Evolutionary conservation across 2,113 vertebrate genomes (phyloP), one percentile per base, ranked within the genome.

Genomic region (Atlantisia rogersi): DNA sequence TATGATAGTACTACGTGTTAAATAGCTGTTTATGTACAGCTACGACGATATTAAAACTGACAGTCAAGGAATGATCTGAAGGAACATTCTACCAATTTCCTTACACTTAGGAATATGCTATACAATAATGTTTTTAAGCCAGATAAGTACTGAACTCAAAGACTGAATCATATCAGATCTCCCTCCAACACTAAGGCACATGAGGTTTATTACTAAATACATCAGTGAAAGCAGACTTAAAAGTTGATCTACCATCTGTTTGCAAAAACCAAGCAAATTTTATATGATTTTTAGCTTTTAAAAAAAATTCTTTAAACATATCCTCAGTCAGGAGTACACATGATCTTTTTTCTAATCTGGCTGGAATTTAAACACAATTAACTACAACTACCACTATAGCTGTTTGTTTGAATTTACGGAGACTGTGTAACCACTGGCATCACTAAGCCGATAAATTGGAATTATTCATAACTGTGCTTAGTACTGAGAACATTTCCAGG

Each of bases 221-320:
- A 95, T 77, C 78, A 90, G 63, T 88, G 46, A 93, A 95, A 91
- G 78, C 84, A 94, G 91, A 92, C 90, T 95, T 84, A 58, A 53
- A 96, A 96, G 64, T 85, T 93, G 89, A 93, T 93, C 80, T 88
- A 73, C 95, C 96, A 97, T 95, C 96, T 96, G 96, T 92, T 92
- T 95, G 80, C 69, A 93, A 94, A 97, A 95, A 69, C 35, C 86
- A 89, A 79, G 70, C 73, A 96, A 81, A 88, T 93, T 97, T 94
- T 82, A 83, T 44, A 88, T 67, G 50, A 11, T 92, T 94, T 91
- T 71, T 85, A 88, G 73, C 80, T 95, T 83, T 65, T 4, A 71
- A 90, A 82, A 92, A 71, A 90, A 82, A 92, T 90, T 92, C 29
- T 93, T 81, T 59, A 62, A 94, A 86, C 48, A 91, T 60, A 86